A percentile compares a stretch with the other conserved stretches of the same genome.
phyloP scores from a whole-genome alignment of 2,113 vertebrate species.

The Tiliqua scincoides region DNA sequence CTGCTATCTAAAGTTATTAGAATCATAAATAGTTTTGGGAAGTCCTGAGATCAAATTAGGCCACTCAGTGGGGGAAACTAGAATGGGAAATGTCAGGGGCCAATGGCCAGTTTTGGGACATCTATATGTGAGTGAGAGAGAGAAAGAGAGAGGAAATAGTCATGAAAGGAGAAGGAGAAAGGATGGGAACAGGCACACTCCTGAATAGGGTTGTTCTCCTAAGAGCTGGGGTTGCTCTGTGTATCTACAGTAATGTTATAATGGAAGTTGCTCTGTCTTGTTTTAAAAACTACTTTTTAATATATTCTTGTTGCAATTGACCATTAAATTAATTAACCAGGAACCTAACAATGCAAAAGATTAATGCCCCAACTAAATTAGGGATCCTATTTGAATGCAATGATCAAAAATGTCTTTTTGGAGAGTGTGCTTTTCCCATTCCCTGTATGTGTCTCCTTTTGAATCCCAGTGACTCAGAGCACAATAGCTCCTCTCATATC shows the following conservation, averaged over 20 bases:
- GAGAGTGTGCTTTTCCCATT: neutral
- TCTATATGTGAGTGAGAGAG: neutral
- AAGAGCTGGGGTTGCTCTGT: too few species aligned
- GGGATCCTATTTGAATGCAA: neutral
- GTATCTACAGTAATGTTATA: neutral
- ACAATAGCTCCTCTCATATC: neutral
- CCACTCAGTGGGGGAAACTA: neutral
- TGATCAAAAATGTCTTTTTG: neutral
- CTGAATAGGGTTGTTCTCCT: neutral
- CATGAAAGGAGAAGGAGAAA: neutral
- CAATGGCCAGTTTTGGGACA: neutral
- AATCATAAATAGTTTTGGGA: neutral
- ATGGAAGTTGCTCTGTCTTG: neutral
- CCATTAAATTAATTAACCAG: neutral
- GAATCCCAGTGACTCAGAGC: neutral
- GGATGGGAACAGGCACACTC: neutral
- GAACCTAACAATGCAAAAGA: neutral
- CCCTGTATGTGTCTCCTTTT: neutral
- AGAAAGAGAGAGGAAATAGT: neutral
- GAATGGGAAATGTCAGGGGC: neutral
- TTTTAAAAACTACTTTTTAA: neutral
- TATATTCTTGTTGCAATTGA: neutral
- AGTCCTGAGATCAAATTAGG: neutral
- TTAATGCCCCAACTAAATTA: neutral
- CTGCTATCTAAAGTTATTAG: neutral